These are phyloP conservation scores for Pomatorhinus ruficollis DNA, from an alignment of 2,113 vertebrate genomes.

Conservation along the genomic window DNA sequence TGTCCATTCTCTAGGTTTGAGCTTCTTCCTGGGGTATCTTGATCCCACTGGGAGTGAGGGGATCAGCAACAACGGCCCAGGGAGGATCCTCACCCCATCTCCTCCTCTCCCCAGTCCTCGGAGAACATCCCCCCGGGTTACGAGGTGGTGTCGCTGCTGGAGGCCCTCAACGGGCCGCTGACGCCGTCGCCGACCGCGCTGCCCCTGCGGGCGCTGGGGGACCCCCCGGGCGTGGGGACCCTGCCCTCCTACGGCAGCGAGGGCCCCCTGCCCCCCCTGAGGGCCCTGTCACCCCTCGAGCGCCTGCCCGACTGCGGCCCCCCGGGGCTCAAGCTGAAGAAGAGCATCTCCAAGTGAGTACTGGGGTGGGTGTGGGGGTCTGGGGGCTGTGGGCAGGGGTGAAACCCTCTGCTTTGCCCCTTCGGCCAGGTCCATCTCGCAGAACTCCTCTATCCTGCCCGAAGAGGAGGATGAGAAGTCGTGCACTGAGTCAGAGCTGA, in stretches of 20 bases:
- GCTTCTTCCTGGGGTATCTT: not conserved
- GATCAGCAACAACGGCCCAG: fast-evolving
- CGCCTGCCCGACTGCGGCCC: constrained; percentile 77
- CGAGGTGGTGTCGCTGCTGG: constrained; percentile 93
- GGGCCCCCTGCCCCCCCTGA: constrained; percentile 77
- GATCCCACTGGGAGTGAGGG: not conserved
- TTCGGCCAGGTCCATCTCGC: constrained; percentile 84
- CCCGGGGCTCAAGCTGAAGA: constrained; percentile 87
- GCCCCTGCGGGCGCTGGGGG: constrained; percentile 79
- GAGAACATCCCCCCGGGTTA: constrained; percentile 94
- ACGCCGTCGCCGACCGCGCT: constrained; percentile 80
- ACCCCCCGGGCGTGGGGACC: constrained; percentile 76
- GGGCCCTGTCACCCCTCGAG: constrained; percentile 84
- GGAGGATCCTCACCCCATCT: not conserved
- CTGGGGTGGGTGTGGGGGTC: fast-evolving
- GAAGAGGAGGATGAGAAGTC: constrained; percentile 93
- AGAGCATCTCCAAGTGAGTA: constrained; percentile 90
- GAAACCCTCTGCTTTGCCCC: not conserved
- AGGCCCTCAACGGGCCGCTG: constrained; percentile 93
- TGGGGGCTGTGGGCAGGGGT: not conserved
- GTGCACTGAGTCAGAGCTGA: constrained; percentile 85
- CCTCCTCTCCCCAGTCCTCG: constrained; percentile 77
- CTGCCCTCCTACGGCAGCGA: constrained; percentile 85
- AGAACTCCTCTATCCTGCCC: constrained; percentile 90
- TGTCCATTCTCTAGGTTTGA: not conserved